Base-by-base conservation (phyloP, 2,113 vertebrate genomes). In the Ochotona curzoniae region DNA sequence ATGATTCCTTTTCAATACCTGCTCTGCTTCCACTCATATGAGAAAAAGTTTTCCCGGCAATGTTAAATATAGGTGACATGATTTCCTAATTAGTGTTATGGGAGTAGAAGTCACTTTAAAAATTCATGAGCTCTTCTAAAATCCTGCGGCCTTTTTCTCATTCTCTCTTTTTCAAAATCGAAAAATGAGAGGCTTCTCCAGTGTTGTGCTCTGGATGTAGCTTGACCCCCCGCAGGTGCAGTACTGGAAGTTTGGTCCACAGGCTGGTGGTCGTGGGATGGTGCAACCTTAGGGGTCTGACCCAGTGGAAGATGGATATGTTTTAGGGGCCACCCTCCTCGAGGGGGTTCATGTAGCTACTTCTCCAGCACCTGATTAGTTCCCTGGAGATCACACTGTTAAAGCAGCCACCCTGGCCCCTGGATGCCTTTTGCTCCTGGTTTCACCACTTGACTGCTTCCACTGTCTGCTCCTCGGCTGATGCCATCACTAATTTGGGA, bases 151-250 rank as follows among this genome's bases (percentile, higher is more conserved):
- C 32, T 70, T 57, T 17, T 17, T 57, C 17, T 57, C 54, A 17
- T 18, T 75, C 20, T 64, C 17, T 83, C 1, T 80, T 54, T 80
- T 87, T 54, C n/a, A 30, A 21, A 44, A 32, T 69, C 63, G 73
- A 82, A 51, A 92, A 88, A 82, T 92, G 23, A 38, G 70, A 87
- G 57, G n/a, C 87, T 94, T 93, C 15, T 85, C n/a, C 23, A 93
- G 13, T 28, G 25, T 2, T 81, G n/a, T 51, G 12, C 38, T 47
- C 0, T 67, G 13, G 20, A 69, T 73, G 47, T 80, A 20, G 1
- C 28, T 3, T 73, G 17, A 15, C 7, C 28, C 28, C 4, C 18
- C 26, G 35, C 28, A 49, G 15, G 13, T 13, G 64, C 15, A 4
- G 83, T 61, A 5, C 64, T 25, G 2, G 25, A 49, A 71, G 23